Base-by-base conservation (phyloP, 2,797 vertebrate genomes). In the Paramormyrops hopkinsi region DNA sequence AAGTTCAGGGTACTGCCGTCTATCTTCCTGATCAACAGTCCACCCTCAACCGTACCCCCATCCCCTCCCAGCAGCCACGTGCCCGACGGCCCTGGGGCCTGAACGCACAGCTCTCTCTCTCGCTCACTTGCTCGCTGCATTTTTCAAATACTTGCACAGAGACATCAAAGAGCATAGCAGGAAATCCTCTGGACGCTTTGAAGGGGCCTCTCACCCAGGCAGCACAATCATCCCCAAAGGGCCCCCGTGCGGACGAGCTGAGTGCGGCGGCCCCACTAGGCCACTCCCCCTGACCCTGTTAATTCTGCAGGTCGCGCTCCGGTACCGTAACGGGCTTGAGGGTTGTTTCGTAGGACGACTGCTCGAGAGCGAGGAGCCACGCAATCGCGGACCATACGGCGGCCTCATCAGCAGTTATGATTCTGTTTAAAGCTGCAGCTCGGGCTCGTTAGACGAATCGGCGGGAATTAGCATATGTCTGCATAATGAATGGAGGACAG, bases 401-500 rank as follows among this genome's bases (percentile, higher is more conserved):
- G 19, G 56, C 51, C 22, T 88, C 11, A 82, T 89, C 91, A 90
- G 11, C 37, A 65, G 65, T 46, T 14, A 76, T 12, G 76, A 88
- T 50, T 90, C 73, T 2, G 54, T 84, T 86, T 54, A 73, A 91
- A 83, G 46, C 51, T n/a, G 17, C 4, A 56, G 59, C 14, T 54
- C 59, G 41, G 56, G 51, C 89, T 65, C 37, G 88, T 79, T 84
- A 62, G 46, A 51, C 51, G 69, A 88, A 82, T 87, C 87, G 9
- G 89, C 54, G 83, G 6, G 50, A 91, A 92, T 93, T 91, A 91
- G 90, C 91, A 93, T 92, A 91, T 87, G 90, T 79, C 89, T 91
- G 90, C 89, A 91, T 92, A 91, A 92, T 91, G 90, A 92, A 92
- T 89, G 69, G 90, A 89, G 91, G 59, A 79, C 86, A 48, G 53